These are phyloP conservation scores for Siniperca chuatsi DNA, from an alignment of 2,113 vertebrate genomes.

Conservation along the genomic window DNA sequence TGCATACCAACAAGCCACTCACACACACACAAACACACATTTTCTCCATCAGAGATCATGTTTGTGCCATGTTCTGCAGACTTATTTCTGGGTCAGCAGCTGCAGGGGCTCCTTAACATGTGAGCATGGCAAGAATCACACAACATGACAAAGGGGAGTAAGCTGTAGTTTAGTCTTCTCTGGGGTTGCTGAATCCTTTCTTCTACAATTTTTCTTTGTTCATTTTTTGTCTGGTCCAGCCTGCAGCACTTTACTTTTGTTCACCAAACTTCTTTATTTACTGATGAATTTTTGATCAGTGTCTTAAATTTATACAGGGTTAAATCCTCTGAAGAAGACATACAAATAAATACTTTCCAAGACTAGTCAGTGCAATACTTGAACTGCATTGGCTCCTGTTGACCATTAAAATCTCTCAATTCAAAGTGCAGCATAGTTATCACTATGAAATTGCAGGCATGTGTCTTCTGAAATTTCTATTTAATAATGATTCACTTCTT, in stretches of 20 bases:
- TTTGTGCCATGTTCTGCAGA: constrained; percentile 45
- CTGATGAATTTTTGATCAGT: neutral
- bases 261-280: neutral
- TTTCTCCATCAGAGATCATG: constrained; percentile 57
- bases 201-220: neutral
- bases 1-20: constrained; percentile 55
- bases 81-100: constrained; percentile 73
- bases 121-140: constrained; percentile 41
- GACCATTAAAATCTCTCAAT: neutral
- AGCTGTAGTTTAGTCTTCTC: constrained; percentile 14
- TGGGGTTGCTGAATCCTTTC: neutral
- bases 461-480: constrained; percentile 8
- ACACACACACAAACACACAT: constrained; percentile 36
- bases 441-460: neutral
- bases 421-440: constrained; percentile 11
- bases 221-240: neutral
- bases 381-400: neutral
- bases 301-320: neutral
- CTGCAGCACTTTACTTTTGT: neutral
- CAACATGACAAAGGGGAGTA: constrained; percentile 31
- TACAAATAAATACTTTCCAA: neutral
- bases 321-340: neutral
- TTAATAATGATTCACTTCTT: constrained; percentile 24
- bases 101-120: constrained; percentile 47
- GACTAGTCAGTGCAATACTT: neutral